phyloP scores from a whole-genome alignment of 2,113 vertebrate genomes.

The Haemorhous mexicanus region DNA sequence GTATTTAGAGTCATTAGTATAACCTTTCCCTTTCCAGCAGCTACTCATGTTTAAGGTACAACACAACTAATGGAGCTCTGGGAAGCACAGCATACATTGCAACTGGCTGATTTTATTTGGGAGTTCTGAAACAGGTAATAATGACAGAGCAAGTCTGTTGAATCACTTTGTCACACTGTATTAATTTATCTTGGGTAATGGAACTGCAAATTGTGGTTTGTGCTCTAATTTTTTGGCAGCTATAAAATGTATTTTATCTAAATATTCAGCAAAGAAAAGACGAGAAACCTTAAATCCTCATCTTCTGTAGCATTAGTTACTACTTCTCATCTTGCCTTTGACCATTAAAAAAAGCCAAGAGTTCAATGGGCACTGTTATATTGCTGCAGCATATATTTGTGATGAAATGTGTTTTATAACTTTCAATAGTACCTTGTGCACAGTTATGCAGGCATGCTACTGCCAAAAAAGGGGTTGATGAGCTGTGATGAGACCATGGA shows the following conservation, averaged over 20 bases:
- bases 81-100: background rate
- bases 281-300: conserved; percentile 47
- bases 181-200: conserved; percentile 59
- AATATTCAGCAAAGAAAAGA: conserved; percentile 40
- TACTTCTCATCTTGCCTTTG: conserved; percentile 11
- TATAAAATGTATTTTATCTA: conserved; percentile 48
- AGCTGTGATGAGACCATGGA: background rate
- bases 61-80: background rate
- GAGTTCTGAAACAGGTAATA: conserved; percentile 34
- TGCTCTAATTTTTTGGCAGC: conserved; percentile 30
- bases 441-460: background rate
- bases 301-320: conserved; percentile 21
- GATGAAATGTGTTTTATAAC: background rate
- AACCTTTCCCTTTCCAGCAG: background rate
- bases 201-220: conserved; percentile 48
- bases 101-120: conserved; percentile 50
- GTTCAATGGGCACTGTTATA: background rate
- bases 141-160: conserved; percentile 41
- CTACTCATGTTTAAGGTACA: background rate
- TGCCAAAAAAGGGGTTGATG: background rate
- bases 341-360: conserved; percentile 10
- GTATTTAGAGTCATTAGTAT: background rate
- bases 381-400: background rate
- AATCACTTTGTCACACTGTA: conserved; percentile 51
- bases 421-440: background rate